phyloP scores from a whole-genome alignment of 2,888 invertebrate species.

The Cephus nigrinus region DNA sequence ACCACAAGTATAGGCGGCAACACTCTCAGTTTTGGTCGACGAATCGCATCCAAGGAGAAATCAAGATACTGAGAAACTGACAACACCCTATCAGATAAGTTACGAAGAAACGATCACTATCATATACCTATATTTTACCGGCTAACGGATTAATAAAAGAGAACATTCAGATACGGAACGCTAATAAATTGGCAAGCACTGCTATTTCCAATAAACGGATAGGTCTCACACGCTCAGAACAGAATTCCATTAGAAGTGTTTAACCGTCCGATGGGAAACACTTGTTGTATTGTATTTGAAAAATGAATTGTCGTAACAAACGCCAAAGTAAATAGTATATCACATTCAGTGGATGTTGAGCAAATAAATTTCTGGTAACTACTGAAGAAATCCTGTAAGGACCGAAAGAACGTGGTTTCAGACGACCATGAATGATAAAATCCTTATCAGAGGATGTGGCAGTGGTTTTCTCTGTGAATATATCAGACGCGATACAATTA shows the following conservation, averaged over 20 bases:
- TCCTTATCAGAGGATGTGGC: constrained; percentile 50
- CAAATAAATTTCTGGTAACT: background rate
- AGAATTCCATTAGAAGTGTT: background rate
- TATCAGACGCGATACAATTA: constrained; percentile 23
- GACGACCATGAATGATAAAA: background rate
- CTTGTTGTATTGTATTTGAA: background rate
- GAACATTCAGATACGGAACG: background rate
- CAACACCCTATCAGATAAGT: background rate
- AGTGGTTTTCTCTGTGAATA: constrained; percentile 64
- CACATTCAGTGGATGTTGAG: background rate
- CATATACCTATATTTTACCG: background rate
- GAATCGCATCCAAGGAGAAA: background rate
- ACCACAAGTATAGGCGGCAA: background rate
- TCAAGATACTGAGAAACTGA: background rate
- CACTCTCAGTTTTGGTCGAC: background rate
- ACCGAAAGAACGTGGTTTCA: background rate
- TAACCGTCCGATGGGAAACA: background rate
- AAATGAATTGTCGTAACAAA: background rate
- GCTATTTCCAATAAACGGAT: background rate
- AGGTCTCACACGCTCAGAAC: background rate
- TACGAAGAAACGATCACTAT: background rate
- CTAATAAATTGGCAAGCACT: background rate
- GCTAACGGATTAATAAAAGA: background rate
- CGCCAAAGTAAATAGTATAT: background rate
- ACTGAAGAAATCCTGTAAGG: background rate